These are phyloP conservation scores for Arge pagana DNA, from an alignment of 2,888 invertebrate genomes.

Conservation along the genomic window DNA sequence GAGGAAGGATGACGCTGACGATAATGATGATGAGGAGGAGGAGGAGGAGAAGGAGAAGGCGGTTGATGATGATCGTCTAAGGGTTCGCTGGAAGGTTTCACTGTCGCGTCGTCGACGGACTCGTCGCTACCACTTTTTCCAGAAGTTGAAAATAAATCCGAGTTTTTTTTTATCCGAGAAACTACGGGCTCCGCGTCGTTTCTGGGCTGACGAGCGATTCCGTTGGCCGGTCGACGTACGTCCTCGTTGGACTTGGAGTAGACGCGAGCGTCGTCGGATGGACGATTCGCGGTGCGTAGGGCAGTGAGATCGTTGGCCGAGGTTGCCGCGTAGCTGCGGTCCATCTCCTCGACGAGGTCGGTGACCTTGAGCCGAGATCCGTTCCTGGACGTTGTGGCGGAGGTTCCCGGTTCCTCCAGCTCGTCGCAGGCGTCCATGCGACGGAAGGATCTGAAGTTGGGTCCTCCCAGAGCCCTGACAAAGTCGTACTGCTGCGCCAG, in stretches of 20 bases:
- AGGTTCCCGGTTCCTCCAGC: conserved; percentile 36
- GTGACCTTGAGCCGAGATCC: conserved; percentile 33
- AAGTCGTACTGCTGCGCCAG: conserved; percentile 51
- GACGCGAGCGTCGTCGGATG: conserved; percentile 18
- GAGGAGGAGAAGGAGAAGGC: conserved; percentile 2
- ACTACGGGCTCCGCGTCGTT: conserved; percentile 33
- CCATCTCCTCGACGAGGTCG: conserved; percentile 40
- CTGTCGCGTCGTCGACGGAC: conserved; percentile 52
- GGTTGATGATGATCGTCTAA: conserved; percentile 9
- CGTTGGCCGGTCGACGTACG: conserved; percentile 17
- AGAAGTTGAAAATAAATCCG: conserved; percentile 53
- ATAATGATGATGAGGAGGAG: conserved; percentile 1
- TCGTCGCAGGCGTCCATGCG: conserved; percentile 53
- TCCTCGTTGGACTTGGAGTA: conserved; percentile 42
- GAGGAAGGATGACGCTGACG: not conserved
- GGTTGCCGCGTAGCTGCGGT: conserved; percentile 25
- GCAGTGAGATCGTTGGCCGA: conserved; percentile 37
- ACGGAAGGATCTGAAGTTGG: conserved; percentile 35
- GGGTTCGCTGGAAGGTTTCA: conserved; percentile 43
- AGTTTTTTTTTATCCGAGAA: conserved; percentile 57
- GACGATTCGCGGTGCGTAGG: conserved; percentile 15
- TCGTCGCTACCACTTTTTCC: conserved; percentile 45
- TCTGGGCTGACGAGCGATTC: not conserved
- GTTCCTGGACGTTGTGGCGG: conserved; percentile 26
- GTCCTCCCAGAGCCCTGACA: conserved; percentile 41